phyloP scores from a whole-genome alignment of 2,888 invertebrate species.

The Willowsia nigromaculata region DNA sequence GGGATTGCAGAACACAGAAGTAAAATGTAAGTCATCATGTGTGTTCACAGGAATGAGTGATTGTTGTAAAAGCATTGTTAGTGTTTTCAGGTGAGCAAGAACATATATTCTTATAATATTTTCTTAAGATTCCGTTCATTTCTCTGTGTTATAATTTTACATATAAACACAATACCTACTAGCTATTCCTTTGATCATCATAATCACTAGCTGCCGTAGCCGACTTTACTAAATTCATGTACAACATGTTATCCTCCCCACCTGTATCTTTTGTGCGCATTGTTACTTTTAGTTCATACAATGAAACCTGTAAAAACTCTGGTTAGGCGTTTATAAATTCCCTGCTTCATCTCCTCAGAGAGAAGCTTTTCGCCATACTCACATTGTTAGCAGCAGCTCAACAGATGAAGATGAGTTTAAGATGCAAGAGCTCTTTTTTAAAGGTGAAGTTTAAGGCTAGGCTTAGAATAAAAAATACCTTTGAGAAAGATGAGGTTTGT shows the following conservation, averaged over 20 bases:
- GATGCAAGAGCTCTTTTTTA: neutral
- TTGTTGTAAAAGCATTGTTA: conserved; percentile 20
- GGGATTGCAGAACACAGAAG: neutral
- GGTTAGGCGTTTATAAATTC: neutral
- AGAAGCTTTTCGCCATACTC: neutral
- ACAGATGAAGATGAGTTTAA: conserved; percentile 20
- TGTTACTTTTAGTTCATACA: conserved; percentile 14
- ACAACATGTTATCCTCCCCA: neutral
- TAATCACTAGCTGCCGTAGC: too few species aligned
- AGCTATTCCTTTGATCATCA: neutral
- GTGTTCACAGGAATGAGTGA: conserved; percentile 31
- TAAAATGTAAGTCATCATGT: neutral
- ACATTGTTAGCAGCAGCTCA: neutral
- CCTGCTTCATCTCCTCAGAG: neutral
- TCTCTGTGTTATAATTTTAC: neutral
- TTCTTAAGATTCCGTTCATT: conserved; percentile 55
- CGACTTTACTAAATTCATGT: neutral
- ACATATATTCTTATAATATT: neutral
- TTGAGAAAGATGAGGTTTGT: neutral
- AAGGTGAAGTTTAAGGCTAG: conserved; percentile 51
- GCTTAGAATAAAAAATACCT: neutral
- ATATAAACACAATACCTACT: neutral
- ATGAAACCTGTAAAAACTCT: conserved; percentile 8
- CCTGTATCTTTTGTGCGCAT: neutral
- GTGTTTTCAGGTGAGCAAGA: neutral